Conservation (phyloP, 2,797 vertebrate genomes). For the Corythornis leucogaster region DNA sequence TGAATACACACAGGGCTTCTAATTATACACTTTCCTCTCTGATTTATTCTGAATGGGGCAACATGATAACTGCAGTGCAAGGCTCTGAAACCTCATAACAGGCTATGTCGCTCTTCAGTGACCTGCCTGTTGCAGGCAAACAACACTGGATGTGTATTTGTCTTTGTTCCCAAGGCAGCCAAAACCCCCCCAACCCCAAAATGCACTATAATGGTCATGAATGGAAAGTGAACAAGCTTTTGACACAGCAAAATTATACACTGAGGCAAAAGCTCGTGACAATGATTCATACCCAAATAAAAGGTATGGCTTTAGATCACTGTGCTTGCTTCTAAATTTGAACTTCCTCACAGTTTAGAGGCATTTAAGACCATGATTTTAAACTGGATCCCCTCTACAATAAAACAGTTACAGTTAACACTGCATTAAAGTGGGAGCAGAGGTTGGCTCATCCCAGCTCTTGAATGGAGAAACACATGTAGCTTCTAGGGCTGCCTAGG, state of each 20-base stretch:
- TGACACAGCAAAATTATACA: background rate
- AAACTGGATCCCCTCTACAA: background rate
- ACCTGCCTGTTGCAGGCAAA: background rate
- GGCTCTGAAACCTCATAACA: background rate
- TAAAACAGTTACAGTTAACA: background rate
- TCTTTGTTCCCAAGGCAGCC: background rate
- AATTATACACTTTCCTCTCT: background rate
- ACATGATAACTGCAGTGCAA: background rate
- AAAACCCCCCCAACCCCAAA: background rate
- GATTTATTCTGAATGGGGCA: background rate
- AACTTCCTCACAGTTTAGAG: background rate
- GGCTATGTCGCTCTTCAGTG: background rate
- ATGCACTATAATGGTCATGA: background rate
- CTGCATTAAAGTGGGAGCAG: background rate
- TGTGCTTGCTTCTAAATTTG: background rate
- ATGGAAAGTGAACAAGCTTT: background rate
- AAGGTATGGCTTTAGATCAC: background rate
- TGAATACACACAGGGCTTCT: background rate
- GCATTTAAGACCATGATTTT: background rate
- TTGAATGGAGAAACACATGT: background rate
- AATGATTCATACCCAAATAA: background rate
- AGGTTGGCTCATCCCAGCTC: background rate
- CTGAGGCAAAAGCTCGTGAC: background rate
- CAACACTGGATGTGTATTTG: background rate
- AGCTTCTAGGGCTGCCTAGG: background rate